Evolutionary conservation across 2,113 vertebrate species (phyloP).

Genomic region (Cromileptes altivelis): DNA sequence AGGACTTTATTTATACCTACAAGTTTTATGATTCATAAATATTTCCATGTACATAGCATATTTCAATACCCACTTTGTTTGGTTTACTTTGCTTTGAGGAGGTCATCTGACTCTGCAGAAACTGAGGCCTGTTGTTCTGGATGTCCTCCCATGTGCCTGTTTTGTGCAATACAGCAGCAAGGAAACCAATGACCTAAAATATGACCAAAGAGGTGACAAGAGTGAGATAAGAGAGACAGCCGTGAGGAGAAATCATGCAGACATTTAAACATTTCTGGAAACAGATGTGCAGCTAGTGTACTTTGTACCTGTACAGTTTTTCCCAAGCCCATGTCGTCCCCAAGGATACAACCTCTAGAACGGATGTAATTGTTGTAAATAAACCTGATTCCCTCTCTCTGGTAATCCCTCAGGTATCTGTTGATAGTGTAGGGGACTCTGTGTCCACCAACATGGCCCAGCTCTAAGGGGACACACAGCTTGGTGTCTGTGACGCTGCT

Average conservation of each 20-base stretch:
- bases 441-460: slow-evolving; percentile 80
- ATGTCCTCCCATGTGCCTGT: slow-evolving; percentile 94
- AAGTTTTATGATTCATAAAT: background rate
- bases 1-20: background rate
- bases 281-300: background rate
- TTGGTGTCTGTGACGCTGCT: slow-evolving; percentile 76
- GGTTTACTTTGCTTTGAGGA: slow-evolving; percentile 59
- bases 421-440: slow-evolving; percentile 95
- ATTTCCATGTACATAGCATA: background rate
- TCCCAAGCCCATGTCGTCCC: slow-evolving; percentile 98
- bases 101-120: slow-evolving; percentile 89
- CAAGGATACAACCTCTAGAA: slow-evolving; percentile 93
- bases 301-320: slow-evolving; percentile 95
- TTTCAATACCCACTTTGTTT: slow-evolving; percentile 86
- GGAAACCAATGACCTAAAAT: slow-evolving; percentile 94
- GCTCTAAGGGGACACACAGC: slow-evolving; percentile 81
- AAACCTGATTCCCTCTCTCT: slow-evolving; percentile 92
- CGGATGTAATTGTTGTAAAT: slow-evolving; percentile 88
- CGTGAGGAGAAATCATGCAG: background rate
- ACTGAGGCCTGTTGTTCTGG: slow-evolving; percentile 94
- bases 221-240: background rate
- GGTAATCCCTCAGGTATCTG: slow-evolving; percentile 95
- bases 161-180: slow-evolving; percentile 94
- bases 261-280: background rate
- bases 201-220: background rate